phyloP scores from a whole-genome alignment of 2,797 vertebrate genomes.

The Pipistrellus nathusii region DNA sequence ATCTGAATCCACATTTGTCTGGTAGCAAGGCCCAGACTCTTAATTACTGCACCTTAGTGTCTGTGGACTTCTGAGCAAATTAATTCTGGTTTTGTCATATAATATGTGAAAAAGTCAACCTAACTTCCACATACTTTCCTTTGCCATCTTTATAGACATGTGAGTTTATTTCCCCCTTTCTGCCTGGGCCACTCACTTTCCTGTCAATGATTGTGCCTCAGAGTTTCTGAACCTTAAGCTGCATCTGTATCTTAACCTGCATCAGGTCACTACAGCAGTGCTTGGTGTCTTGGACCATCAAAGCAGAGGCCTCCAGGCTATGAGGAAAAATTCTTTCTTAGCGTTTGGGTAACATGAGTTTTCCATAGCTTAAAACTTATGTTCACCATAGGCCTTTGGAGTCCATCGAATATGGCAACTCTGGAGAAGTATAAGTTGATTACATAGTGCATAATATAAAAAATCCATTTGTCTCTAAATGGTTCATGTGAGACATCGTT shows the following conservation, averaged over 20 bases:
- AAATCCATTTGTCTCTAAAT: conserved; percentile 28
- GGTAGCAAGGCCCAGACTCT: neutral
- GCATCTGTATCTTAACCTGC: neutral
- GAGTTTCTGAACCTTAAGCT: neutral
- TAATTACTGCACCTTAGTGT: neutral
- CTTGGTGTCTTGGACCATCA: conserved; percentile 46
- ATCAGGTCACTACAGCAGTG: neutral
- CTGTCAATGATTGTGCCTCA: neutral
- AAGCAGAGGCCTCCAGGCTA: conserved; percentile 25
- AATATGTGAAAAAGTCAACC: neutral
- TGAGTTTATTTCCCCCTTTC: conserved; percentile 48
- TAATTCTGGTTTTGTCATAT: conserved; percentile 13
- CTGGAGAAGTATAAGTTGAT: conserved; percentile 45
- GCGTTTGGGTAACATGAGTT: conserved; percentile 51
- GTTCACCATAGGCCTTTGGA: neutral
- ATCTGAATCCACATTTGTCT: neutral
- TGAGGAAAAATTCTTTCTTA: conserved; percentile 15
- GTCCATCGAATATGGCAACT: neutral
- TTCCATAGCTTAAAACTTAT: conserved; percentile 64
- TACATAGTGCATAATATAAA: neutral
- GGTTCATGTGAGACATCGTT: conserved; percentile 15
- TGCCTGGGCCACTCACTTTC: neutral
- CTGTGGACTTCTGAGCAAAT: conserved; percentile 22
- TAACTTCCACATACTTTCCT: neutral
- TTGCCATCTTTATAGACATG: neutral